These are phyloP conservation scores for Eriocheir sinensis DNA, from an alignment of 1,140 invertebrate species.

Conservation along the genomic window DNA sequence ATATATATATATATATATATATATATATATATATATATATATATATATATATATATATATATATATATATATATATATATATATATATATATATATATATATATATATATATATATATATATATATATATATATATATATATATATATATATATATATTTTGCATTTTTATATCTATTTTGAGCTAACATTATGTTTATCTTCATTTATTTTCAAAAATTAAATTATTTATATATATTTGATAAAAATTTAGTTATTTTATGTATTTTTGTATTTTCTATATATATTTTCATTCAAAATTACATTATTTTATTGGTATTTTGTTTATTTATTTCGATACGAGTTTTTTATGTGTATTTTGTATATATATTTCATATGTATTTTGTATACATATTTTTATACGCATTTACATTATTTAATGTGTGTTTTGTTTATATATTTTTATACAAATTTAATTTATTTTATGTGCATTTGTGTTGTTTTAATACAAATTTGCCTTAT, in stretches of 20 bases:
- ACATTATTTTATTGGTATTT: too few relatives aligned
- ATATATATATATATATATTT: not conserved
- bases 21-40: constrained; percentile 51
- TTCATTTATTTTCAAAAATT: not conserved
- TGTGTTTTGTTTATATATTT: too few relatives aligned
- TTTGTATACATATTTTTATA: too few relatives aligned
- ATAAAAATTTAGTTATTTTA: too few relatives aligned
- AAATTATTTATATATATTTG: constrained; percentile 11
- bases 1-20: constrained; percentile 46
- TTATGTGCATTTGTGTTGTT: too few relatives aligned
- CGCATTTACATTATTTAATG: too few relatives aligned
- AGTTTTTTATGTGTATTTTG: too few relatives aligned
- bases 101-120: constrained; percentile 48
- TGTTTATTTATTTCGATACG: too few relatives aligned
- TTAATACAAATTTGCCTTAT: too few relatives aligned
- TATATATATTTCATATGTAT: too few relatives aligned
- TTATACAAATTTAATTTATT: too few relatives aligned
- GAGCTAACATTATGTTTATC: not conserved
- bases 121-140: constrained; percentile 19
- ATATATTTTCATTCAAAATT: constrained; percentile 26
- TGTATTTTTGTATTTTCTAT: too few relatives aligned
- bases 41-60: constrained; percentile 47
- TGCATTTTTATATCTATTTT: not conserved
- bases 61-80: constrained; percentile 26
- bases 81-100: constrained; percentile 31